Evolutionary conservation across 2,113 vertebrate species (phyloP).

Genomic region (Anseranas semipalmata): DNA sequence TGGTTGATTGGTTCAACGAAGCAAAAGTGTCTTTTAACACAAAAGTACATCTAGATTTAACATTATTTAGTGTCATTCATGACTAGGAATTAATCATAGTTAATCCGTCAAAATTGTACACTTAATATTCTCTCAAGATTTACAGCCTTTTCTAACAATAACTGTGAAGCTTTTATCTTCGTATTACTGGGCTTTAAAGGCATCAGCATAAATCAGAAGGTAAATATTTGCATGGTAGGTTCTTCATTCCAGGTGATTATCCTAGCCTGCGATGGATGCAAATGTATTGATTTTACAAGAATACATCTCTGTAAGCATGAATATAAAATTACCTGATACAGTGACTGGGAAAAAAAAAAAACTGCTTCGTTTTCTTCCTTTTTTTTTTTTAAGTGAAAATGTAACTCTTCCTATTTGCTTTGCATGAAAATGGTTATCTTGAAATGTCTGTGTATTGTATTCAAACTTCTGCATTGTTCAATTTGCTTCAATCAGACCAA

Average conservation of each 20-base stretch:
- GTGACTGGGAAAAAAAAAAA: neutral
- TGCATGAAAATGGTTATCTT: neutral
- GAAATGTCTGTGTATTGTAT: neutral
- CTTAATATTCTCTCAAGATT: constrained; percentile 24
- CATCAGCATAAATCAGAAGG: constrained; percentile 40
- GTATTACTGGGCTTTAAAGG: neutral
- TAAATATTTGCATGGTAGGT: neutral
- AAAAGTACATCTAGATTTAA: neutral
- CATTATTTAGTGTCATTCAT: neutral
- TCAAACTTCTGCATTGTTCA: neutral
- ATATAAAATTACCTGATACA: neutral
- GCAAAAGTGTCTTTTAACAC: neutral
- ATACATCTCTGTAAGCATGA: neutral
- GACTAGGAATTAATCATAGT: constrained; percentile 34
- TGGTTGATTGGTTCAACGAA: neutral
- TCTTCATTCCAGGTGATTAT: neutral
- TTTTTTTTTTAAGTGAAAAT: neutral
- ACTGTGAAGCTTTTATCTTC: constrained; percentile 13
- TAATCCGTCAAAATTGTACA: constrained; percentile 36
- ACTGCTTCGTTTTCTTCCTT: neutral
- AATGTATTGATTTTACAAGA: neutral
- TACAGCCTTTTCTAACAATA: neutral
- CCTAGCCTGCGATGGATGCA: neutral
- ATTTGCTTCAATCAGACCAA: neutral
- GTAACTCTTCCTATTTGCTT: neutral